These are phyloP conservation scores for Epinephelus cyanopodus DNA, from an alignment of 2,113 vertebrate species.

Conservation along the genomic window DNA sequence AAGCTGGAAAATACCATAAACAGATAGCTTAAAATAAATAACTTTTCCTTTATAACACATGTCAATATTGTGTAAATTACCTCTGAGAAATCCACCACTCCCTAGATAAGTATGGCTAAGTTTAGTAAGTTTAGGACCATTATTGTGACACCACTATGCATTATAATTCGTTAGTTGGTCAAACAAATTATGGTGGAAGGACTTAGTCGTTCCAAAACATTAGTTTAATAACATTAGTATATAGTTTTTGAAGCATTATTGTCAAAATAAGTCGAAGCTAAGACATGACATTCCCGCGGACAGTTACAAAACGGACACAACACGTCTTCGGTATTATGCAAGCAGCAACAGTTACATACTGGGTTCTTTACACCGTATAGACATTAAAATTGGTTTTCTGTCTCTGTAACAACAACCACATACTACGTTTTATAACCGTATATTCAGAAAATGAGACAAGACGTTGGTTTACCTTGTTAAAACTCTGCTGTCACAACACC, in stretches of 20 bases:
- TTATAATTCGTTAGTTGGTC: background rate
- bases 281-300: conserved; percentile 14
- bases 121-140: background rate
- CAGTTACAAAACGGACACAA: conserved; percentile 51
- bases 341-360: background rate
- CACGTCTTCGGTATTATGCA: conserved; percentile 1
- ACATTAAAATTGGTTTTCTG: background rate
- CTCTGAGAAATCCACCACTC: background rate
- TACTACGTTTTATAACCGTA: background rate
- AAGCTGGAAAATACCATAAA: too few relatives aligned
- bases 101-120: too few relatives aligned
- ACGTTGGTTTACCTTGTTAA: conserved; percentile 28
- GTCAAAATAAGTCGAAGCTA: background rate
- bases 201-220: too few relatives aligned
- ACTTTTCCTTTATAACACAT: background rate
- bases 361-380: background rate
- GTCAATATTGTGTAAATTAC: background rate
- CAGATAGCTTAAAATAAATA: too few relatives aligned
- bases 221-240: background rate
- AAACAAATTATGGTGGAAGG: background rate
- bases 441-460: background rate
- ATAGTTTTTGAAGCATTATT: background rate
- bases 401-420: background rate
- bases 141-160: background rate
- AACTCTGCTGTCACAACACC: background rate